Percentiles rank a stretch among this genome's conserved stretches.
Conservation (phyloP, 2,888 invertebrate species). For the Desoria tigrina region DNA sequence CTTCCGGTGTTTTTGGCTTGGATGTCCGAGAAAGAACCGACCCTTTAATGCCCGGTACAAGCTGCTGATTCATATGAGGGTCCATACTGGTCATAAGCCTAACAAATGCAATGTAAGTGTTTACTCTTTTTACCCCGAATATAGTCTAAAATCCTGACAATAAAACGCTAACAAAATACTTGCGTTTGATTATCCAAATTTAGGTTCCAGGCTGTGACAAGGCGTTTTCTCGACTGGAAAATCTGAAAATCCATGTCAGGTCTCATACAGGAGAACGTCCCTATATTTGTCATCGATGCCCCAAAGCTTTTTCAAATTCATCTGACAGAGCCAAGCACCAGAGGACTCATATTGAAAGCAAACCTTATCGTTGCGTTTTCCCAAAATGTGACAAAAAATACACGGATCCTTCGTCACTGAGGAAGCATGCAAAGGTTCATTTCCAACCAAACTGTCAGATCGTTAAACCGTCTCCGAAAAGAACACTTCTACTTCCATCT, state of each 20-base stretch:
- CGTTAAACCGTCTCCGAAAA: not conserved
- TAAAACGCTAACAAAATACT: too few species aligned
- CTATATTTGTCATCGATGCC: slow-evolving; percentile 91
- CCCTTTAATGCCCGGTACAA: slow-evolving; percentile 98
- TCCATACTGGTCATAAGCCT: slow-evolving; percentile 97
- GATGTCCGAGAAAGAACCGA: slow-evolving; percentile 82
- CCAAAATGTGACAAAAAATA: slow-evolving; percentile 46
- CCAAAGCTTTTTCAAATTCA: slow-evolving; percentile 97
- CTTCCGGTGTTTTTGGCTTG: slow-evolving; percentile 90
- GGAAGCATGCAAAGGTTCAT: slow-evolving; percentile 47
- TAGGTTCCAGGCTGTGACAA: slow-evolving; percentile 93
- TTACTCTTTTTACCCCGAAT: not conserved
- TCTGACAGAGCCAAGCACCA: slow-evolving; percentile 98
- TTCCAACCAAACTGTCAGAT: slow-evolving; percentile 1
- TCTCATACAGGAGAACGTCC: slow-evolving; percentile 96
- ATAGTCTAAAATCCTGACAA: too few species aligned
- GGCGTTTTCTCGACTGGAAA: slow-evolving; percentile 94
- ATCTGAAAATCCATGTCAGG: slow-evolving; percentile 94
- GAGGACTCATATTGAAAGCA: slow-evolving; percentile 89
- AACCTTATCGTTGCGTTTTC: slow-evolving; percentile 46
- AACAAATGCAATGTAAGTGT: slow-evolving; percentile 92
- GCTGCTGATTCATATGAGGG: slow-evolving; percentile 91
- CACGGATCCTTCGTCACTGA: slow-evolving; percentile 44
- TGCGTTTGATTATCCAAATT: too few species aligned
- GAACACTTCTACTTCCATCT: not conserved